Base-by-base conservation (phyloP, 1,140 invertebrate genomes). In the Luehdorfia chinensis region DNA sequence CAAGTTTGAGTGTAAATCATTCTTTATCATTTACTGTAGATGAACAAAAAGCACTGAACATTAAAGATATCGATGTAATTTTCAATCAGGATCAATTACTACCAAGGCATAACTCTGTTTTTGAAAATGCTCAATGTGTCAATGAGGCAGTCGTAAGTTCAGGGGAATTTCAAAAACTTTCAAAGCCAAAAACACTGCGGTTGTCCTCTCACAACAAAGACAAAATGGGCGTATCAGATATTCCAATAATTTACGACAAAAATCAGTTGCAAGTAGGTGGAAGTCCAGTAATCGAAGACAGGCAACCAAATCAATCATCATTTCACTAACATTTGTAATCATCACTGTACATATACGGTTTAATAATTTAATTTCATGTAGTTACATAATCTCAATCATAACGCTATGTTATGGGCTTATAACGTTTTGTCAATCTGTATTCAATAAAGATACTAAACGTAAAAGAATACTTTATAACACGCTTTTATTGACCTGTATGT, bases 201-300 rank as follows among this genome's bases (percentile, higher is more conserved):
- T 9, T 30, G 14, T 8, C 21, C 19, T 27, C 43, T 2, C 12
- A 13, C 13, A 11, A 19, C 4, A 48, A 55, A 9, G 45, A 46
- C 4, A n/a, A n/a, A n/a, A n/a, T n/a, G n/a, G n/a, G n/a, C n/a
- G n/a, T n/a, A n/a, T n/a, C n/a, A n/a, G 56, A 59, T 41, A 13
- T 30, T 9, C 37, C 52, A n/a, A 31, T 48, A 28, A 59, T 59
- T 37, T 59, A 59, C 8, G 56, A 59, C 23, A 32, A 55, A 12
- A 36, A 28, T 6, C 56, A 59, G 16, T 41, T 59, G 5, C 31
- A 51, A 28, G 21, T 55, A 25, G 52, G 55, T 28, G 23, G 37
- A 5, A 61, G 47, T 48, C 50, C 59, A 14, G 27, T 61, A 9
- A 13, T 61, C 12, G 53, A 56, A 23, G 27, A 13, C 23, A 21